These are phyloP conservation scores for Drosophila robusta DNA, from an alignment of 2,888 invertebrate species.

Conservation along the genomic window DNA sequence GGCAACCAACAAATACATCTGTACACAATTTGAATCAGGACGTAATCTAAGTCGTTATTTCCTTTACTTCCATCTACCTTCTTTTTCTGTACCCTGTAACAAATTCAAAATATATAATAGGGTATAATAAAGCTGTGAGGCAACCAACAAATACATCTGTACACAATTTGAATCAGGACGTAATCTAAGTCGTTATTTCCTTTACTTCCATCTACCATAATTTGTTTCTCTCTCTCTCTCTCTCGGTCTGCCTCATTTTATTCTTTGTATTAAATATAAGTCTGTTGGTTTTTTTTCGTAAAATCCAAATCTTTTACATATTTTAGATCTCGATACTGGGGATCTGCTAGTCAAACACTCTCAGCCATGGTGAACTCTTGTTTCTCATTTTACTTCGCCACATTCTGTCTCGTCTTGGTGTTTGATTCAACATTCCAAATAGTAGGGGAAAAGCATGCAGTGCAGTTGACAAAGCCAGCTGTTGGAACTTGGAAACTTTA, in stretches of 20 bases:
- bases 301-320: too few species aligned
- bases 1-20: background rate
- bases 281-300: too few species aligned
- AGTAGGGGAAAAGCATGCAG: slow-evolving; percentile 26
- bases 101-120: background rate
- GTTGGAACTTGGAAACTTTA: slow-evolving; percentile 33
- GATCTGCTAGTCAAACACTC: background rate
- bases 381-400: slow-evolving; percentile 55
- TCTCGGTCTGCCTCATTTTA: too few species aligned
- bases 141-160: background rate
- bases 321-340: background rate
- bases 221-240: too few species aligned
- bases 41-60: too few species aligned
- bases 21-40: too few species aligned
- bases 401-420: slow-evolving; percentile 46
- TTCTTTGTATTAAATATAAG: too few species aligned
- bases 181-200: too few species aligned
- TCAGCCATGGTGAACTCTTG: background rate
- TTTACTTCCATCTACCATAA: too few species aligned
- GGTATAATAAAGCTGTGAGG: background rate
- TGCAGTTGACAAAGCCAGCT: slow-evolving; percentile 49
- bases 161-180: too few species aligned
- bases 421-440: slow-evolving; percentile 47
- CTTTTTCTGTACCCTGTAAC: slow-evolving; percentile 27
- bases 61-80: too few species aligned